Evolutionary conservation across 2,113 vertebrate genomes (phyloP).

Genomic region (Apodemus speciosus): DNA sequence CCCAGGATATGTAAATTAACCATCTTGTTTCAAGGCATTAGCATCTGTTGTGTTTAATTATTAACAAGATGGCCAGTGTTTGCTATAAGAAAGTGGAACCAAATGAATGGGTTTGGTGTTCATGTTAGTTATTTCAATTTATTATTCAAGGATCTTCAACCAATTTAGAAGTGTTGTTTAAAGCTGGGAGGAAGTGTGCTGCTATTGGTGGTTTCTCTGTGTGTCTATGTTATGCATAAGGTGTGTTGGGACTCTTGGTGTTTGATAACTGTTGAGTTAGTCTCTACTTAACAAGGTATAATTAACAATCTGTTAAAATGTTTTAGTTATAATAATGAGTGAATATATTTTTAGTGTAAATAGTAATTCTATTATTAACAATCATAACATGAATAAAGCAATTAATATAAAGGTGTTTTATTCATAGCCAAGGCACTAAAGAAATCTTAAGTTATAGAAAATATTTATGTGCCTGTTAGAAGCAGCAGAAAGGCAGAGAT

Average conservation of each 20-base stretch:
- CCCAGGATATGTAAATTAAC: constrained; percentile 69
- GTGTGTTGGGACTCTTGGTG: neutral
- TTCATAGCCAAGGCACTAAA: neutral
- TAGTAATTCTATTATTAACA: neutral
- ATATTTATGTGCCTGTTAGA: neutral
- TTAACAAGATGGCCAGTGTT: constrained; percentile 65
- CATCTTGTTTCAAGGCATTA: constrained; percentile 66
- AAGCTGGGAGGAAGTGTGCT: neutral
- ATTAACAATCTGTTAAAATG: neutral
- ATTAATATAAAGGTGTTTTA: neutral
- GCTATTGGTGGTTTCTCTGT: neutral
- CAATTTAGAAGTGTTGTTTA: neutral
- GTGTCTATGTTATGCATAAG: neutral
- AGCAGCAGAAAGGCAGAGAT: neutral
- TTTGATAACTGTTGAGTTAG: neutral
- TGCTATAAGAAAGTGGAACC: neutral
- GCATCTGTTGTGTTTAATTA: constrained; percentile 74
- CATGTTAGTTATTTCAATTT: constrained; percentile 48
- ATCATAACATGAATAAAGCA: neutral
- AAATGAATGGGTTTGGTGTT: constrained; percentile 38
- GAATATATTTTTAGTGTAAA: neutral
- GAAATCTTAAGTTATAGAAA: neutral
- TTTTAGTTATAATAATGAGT: constrained; percentile 5
- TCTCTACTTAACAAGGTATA: neutral
- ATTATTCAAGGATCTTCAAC: constrained; percentile 30